These are phyloP conservation scores for Daubentonia madagascariensis DNA, from an alignment of 2,113 vertebrate species.

Conservation along the genomic window DNA sequence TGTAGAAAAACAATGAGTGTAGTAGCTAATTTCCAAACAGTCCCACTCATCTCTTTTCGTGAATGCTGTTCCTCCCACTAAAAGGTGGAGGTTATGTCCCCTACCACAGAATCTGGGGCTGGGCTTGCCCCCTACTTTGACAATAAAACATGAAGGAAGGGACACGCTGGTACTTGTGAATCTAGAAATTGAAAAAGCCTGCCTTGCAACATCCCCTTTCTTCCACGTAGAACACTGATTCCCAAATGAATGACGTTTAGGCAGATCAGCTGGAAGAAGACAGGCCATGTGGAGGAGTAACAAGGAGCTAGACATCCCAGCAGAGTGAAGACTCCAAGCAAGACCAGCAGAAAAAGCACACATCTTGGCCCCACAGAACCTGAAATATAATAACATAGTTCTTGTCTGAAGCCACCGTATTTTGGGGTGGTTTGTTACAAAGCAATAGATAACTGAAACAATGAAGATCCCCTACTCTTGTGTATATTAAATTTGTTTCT, in stretches of 20 bases:
- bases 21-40: background rate
- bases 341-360: background rate
- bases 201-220: background rate
- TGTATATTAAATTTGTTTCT: background rate
- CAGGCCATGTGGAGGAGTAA: rapidly evolving
- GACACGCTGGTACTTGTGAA: background rate
- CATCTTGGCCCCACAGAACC: background rate
- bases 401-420: background rate
- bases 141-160: background rate
- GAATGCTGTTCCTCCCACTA: background rate
- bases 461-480: background rate
- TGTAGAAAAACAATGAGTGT: background rate
- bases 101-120: background rate
- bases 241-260: background rate
- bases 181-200: background rate
- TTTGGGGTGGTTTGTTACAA: background rate
- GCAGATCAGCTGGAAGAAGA: background rate
- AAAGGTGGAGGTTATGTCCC: background rate
- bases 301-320: background rate
- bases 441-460: background rate
- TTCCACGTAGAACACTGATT: background rate
- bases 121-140: background rate
- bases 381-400: background rate
- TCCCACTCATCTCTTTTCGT: background rate
- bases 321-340: background rate